phyloP scores from a whole-genome alignment of 1,140 invertebrate species.

The Helicoverpa armigera region DNA sequence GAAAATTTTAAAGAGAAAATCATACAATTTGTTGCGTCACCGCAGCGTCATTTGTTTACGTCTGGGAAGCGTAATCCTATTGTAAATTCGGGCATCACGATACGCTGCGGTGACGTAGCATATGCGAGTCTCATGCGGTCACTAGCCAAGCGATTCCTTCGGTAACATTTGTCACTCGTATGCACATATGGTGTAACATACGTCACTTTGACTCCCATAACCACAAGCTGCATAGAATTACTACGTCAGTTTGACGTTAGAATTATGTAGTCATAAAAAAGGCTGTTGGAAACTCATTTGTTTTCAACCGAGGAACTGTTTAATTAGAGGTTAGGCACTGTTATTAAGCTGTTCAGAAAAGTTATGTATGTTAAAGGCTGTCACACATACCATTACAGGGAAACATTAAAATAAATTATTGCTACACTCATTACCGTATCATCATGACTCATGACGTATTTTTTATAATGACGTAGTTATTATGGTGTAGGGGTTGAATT shows the following conservation, averaged over 20 bases:
- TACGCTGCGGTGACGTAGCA: conserved; percentile 21
- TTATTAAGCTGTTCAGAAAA: conserved; percentile 1
- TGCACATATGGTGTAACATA: conserved; percentile 8
- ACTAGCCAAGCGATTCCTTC: conserved; percentile 31
- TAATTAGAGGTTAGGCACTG: background rate
- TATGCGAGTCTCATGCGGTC: conserved; percentile 28
- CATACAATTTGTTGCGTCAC: background rate
- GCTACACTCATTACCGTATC: no score
- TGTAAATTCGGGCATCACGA: conserved; percentile 29
- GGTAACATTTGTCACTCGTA: conserved; percentile 29
- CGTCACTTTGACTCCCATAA: background rate
- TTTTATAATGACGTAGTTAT: no score
- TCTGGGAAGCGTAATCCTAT: conserved; percentile 16
- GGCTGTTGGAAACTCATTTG: conserved; percentile 5
- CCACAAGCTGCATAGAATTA: conserved; percentile 12
- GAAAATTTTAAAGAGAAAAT: background rate
- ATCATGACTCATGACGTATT: no score
- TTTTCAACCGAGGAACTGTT: background rate
- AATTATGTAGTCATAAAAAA: background rate
- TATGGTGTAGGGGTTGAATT: no score
- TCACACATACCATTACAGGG: no score
- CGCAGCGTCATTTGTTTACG: conserved; percentile 28
- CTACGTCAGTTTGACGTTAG: conserved; percentile 2
- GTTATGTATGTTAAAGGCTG: no score
- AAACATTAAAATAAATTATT: no score